Evolutionary conservation across 2,888 invertebrate genomes (phyloP).

Genomic region (Drosophila parthenogenetica): DNA sequence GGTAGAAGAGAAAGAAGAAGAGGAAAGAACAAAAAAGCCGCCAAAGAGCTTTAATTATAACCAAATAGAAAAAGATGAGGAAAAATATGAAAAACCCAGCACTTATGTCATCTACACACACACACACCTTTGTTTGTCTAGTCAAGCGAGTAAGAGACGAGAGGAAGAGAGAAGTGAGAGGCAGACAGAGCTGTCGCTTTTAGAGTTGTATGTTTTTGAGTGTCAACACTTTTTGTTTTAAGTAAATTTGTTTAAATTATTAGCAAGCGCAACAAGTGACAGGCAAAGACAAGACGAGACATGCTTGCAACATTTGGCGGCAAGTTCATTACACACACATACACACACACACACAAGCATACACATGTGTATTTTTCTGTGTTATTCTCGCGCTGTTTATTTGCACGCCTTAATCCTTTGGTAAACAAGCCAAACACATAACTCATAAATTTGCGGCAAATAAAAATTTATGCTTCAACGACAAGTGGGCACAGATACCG

Average conservation of each 20-base stretch:
- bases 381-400: slow-evolving; percentile 19
- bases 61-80: slow-evolving; percentile 57
- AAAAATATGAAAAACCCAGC: slow-evolving; percentile 36
- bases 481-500: slow-evolving; percentile 42
- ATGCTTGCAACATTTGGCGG: slow-evolving; percentile 52
- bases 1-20: not conserved
- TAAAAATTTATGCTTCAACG: slow-evolving; percentile 67
- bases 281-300: not conserved
- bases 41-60: slow-evolving; percentile 76
- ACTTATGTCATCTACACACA: slow-evolving; percentile 61
- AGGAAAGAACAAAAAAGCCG: slow-evolving; percentile 48
- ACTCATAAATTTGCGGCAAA: slow-evolving; percentile 78
- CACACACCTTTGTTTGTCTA: slow-evolving; percentile 58
- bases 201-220: slow-evolving; percentile 19
- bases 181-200: not conserved
- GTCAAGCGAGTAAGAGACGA: not conserved
- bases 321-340: slow-evolving; percentile 58
- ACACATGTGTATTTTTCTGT: not conserved
- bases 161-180: not conserved
- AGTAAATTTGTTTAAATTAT: slow-evolving; percentile 77
- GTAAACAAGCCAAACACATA: slow-evolving; percentile 67
- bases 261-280: slow-evolving; percentile 64
- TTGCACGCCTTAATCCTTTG: slow-evolving; percentile 67
- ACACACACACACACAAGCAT: too few species aligned
- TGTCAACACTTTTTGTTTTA: slow-evolving; percentile 61